A percentile compares a stretch with the other conserved stretches of the same genome.
phyloP scores from a whole-genome alignment of 1,140 invertebrate genomes.

The Drosophila setifemur region DNA sequence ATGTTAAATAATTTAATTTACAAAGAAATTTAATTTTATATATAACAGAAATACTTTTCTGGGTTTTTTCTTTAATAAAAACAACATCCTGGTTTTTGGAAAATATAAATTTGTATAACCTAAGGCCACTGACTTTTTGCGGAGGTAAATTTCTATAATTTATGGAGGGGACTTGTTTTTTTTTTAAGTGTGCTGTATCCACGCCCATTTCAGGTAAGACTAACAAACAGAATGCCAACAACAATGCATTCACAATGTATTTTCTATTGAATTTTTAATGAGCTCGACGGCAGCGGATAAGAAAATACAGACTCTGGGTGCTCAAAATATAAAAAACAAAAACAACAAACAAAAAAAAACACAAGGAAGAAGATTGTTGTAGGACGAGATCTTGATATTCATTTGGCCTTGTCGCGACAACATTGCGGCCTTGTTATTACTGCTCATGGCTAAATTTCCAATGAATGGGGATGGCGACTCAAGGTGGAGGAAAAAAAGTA shows the following conservation, averaged over 20 bases:
- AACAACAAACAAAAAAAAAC: not conserved
- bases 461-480: not conserved
- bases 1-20: too few relatives aligned
- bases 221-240: slow-evolving; percentile 31
- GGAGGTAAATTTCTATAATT: too few relatives aligned
- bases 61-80: too few relatives aligned
- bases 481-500: not conserved
- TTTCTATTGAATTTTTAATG: slow-evolving; percentile 80
- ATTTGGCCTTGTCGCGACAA: not conserved
- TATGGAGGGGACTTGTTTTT: too few relatives aligned
- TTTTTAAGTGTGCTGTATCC: too few relatives aligned
- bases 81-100: too few relatives aligned
- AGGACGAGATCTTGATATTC: slow-evolving; percentile 40
- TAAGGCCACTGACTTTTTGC: too few relatives aligned
- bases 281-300: slow-evolving; percentile 24
- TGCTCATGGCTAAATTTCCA: not conserved
- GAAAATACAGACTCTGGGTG: too few relatives aligned
- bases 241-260: slow-evolving; percentile 57
- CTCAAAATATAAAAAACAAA: too few relatives aligned
- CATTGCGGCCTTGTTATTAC: slow-evolving; percentile 25
- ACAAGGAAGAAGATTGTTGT: not conserved
- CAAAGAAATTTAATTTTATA: too few relatives aligned
- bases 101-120: too few relatives aligned
- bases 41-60: too few relatives aligned
- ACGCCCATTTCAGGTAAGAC: not conserved